These are phyloP conservation scores for Manduca sexta DNA, from an alignment of 1,140 invertebrate genomes.

Conservation along the genomic window DNA sequence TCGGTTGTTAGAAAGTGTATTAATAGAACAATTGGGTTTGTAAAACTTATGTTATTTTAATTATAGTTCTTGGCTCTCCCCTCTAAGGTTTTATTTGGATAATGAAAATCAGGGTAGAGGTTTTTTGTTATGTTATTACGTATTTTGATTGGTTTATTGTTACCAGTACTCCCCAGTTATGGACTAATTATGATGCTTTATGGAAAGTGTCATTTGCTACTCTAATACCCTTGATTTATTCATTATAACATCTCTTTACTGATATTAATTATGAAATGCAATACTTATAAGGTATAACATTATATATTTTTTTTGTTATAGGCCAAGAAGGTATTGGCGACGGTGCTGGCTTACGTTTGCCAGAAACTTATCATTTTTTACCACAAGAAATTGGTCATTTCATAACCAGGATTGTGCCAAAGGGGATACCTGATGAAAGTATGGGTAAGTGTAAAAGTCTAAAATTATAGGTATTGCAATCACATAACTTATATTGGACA, in stretches of 20 bases:
- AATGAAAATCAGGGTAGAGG: too few relatives aligned
- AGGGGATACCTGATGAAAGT: constrained; percentile 75
- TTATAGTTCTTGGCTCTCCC: background rate
- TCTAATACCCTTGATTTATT: too few relatives aligned
- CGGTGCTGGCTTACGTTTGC: constrained; percentile 64
- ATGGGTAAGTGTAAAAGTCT: constrained; percentile 80
- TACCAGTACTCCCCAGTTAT: too few relatives aligned
- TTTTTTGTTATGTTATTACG: too few relatives aligned
- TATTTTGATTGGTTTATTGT: too few relatives aligned
- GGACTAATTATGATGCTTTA: too few relatives aligned
- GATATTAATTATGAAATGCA: too few relatives aligned
- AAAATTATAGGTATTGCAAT: too few relatives aligned
- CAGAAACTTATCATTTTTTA: constrained; percentile 79
- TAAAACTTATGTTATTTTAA: constrained; percentile 12
- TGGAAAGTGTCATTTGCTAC: too few relatives aligned
- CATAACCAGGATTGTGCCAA: constrained; percentile 81
- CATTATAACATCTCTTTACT: too few relatives aligned
- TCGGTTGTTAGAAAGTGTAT: constrained; percentile 75
- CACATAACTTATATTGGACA: constrained; percentile 1
- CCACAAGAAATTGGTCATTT: constrained; percentile 81
- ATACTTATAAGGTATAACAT: background rate
- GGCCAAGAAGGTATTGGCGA: constrained; percentile 69
- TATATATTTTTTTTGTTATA: constrained; percentile 22
- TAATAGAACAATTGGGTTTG: constrained; percentile 73
- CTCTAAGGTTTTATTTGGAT: too few relatives aligned